phyloP scores from a whole-genome alignment of 2,888 invertebrate genomes.

The Synanthedon tipuliformis region DNA sequence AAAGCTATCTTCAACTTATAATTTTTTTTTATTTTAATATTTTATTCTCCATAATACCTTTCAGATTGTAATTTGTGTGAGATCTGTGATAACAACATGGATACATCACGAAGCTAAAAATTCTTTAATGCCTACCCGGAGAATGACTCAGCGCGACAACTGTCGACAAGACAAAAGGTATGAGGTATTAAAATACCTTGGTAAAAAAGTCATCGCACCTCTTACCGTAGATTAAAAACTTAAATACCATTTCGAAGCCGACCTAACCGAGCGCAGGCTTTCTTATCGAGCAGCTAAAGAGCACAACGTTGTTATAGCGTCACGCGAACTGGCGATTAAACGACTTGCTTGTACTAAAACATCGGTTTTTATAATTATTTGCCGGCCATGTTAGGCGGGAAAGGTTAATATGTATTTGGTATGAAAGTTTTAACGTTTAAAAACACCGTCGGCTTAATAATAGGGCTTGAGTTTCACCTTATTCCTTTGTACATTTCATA shows the following conservation, averaged over 20 bases:
- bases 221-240: slow-evolving; percentile 50
- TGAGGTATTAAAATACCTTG: slow-evolving; percentile 15
- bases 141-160: background rate
- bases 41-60: too few relatives aligned
- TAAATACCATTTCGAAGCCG: slow-evolving; percentile 39
- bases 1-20: too few relatives aligned
- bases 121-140: too few relatives aligned
- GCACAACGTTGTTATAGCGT: slow-evolving; percentile 29
- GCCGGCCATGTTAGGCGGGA: slow-evolving; percentile 11
- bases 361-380: slow-evolving; percentile 41
- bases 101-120: too few relatives aligned
- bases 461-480: background rate
- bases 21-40: too few relatives aligned
- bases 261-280: slow-evolving; percentile 28
- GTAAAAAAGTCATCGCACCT: slow-evolving; percentile 31
- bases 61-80: too few relatives aligned
- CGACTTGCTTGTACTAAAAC: slow-evolving; percentile 37
- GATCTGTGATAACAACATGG: too few relatives aligned
- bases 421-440: background rate
- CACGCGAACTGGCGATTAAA: slow-evolving; percentile 57
- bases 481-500: background rate
- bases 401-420: background rate
- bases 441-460: background rate
- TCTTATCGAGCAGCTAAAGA: slow-evolving; percentile 37
- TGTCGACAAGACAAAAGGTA: slow-evolving; percentile 10